Conservation (phyloP, 2,888 invertebrate genomes). For the Luperina nickerlii region DNA sequence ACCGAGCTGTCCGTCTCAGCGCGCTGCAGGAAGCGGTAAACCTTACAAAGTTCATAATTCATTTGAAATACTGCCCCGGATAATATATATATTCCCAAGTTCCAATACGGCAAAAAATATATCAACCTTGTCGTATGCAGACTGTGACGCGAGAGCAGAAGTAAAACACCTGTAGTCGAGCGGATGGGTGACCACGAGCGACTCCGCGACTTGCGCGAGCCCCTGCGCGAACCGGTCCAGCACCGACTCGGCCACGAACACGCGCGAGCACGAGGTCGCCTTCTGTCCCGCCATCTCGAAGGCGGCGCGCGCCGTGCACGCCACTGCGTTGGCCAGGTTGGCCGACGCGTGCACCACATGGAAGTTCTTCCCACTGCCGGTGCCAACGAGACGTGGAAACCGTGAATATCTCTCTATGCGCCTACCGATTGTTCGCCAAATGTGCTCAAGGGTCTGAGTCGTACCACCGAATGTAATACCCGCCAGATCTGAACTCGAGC, state of each 20-base stretch:
- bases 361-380: constrained; percentile 99
- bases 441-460: constrained; percentile 95
- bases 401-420: constrained; percentile 94
- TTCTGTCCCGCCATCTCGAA: constrained; percentile 98
- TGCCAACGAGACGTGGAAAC: constrained; percentile 96
- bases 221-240: constrained; percentile 91
- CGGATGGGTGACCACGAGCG: constrained; percentile 95
- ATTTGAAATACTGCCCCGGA: background rate
- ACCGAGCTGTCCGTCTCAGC: constrained; percentile 33
- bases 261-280: constrained; percentile 97
- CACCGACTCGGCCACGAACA: constrained; percentile 95
- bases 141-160: constrained; percentile 97
- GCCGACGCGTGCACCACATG: constrained; percentile 97
- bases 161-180: constrained; percentile 94
- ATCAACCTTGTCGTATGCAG: constrained; percentile 90
- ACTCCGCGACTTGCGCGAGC: constrained; percentile 90
- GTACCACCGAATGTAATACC: constrained; percentile 98
- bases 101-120: background rate
- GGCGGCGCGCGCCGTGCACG: constrained; percentile 94
- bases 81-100: background rate
- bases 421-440: constrained; percentile 96
- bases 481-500: constrained; percentile 94
- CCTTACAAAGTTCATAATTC: constrained; percentile 6
- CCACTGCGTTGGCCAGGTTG: constrained; percentile 93
- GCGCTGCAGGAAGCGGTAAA: constrained; percentile 43